Conservation (phyloP, 2,113 vertebrate genomes). For the Pycnonotus jocosus region DNA sequence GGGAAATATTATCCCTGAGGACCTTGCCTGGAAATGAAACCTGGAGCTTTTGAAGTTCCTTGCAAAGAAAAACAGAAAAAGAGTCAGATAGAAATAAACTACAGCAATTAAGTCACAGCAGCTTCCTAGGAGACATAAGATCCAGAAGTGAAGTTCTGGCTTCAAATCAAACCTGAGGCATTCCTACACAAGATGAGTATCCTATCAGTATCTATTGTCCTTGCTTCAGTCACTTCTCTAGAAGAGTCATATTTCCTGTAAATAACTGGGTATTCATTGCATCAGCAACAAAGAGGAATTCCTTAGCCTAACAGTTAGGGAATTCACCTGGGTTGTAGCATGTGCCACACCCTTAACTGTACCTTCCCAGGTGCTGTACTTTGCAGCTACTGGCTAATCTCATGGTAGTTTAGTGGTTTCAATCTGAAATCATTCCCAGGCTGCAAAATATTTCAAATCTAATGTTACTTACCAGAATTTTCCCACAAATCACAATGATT, state of each 20-base stretch:
- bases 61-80: neutral
- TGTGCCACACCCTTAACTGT: neutral
- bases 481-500: neutral
- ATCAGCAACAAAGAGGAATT: neutral
- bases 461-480: neutral
- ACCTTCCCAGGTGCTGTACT: neutral
- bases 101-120: neutral
- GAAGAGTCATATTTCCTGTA: neutral
- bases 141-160: neutral
- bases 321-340: neutral
- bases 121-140: neutral
- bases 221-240: neutral
- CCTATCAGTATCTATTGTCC: neutral
- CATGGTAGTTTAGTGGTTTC: neutral
- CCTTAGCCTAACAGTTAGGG: neutral
- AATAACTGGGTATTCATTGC: neutral
- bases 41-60: slow-evolving; percentile 33
- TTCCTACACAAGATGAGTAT: rapidly evolving
- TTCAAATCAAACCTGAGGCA: neutral
- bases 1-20: slow-evolving; percentile 42
- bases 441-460: slow-evolving; percentile 1
- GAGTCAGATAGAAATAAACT: neutral
- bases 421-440: neutral
- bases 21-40: slow-evolving; percentile 29
- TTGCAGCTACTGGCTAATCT: neutral